A percentile compares a stretch with the other conserved stretches of the same genome.
Evolutionary conservation across 2,888 invertebrate species (phyloP).

Genomic region (Phengaris arion): DNA sequence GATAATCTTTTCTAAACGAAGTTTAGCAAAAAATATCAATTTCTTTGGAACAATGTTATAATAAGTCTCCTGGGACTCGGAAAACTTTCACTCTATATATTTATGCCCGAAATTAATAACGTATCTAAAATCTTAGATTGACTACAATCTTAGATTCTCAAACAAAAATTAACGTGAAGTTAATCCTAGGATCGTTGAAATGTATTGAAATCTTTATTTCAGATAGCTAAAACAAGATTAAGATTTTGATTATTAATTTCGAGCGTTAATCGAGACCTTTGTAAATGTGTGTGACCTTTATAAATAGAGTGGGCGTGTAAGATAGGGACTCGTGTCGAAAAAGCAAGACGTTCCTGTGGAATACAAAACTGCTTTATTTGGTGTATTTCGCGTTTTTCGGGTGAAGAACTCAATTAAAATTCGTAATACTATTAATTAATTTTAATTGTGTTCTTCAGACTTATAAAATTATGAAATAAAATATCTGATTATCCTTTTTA

Average conservation of each 20-base stretch:
- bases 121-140: no score
- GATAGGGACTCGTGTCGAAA: not conserved
- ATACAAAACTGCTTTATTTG: not conserved
- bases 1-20: not conserved
- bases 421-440: not conserved
- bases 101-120: no score
- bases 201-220: no score
- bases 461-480: not conserved
- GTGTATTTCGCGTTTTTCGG: not conserved
- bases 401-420: no score
- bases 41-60: not conserved
- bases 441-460: not conserved
- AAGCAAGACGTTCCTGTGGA: not conserved
- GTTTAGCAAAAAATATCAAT: not conserved
- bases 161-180: no score
- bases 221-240: no score
- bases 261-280: not conserved
- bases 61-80: not conserved
- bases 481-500: not conserved
- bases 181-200: no score
- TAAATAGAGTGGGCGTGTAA: not conserved
- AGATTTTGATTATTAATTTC: no score
- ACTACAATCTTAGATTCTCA: no score
- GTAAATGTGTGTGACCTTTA: not conserved
- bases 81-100: not conserved